Base-by-base conservation (phyloP, 2,888 invertebrate genomes). In the Seladonia tumulorum region DNA sequence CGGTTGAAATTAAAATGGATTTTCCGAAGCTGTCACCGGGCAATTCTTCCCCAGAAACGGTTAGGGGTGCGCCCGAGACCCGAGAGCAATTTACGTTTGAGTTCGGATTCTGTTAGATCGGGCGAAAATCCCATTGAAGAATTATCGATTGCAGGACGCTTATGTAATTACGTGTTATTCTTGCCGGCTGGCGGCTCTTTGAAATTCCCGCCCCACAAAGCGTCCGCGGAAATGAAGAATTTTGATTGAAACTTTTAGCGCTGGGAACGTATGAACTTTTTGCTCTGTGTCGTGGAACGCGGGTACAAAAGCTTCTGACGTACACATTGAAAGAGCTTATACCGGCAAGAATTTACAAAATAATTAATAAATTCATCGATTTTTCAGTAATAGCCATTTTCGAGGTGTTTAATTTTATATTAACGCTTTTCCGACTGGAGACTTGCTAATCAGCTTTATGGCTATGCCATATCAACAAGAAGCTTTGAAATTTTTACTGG, bases 161-260 rank as follows among this genome's bases (percentile, higher is more conserved):
- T 25, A 4, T 66, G 66, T 53, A 81, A 81, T 81, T 79, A 79
- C 49, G 29, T 66, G 66, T 66, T 79, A 53, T 53, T 53, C 53
- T 53, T 22, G 22, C 53, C 22, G 22, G 22, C 49, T 22, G 8
- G 22, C 2, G 8, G 5, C 5, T 42, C 29, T 73, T 66, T 73
- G 53, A 29, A 45, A 53, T n/a, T 18, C 25, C 22, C 18, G 39
- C 1, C 3, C 29, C 25, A 25, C 66, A 12, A 73, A 35, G 45
- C 63, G 53, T 7, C 29, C 22, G 18, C 5, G 22, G 12, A 16
- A 49, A 53, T 12, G 79, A 73, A 66, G 39, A 66, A 82, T 79
- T 35, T 63, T 73, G 29, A 72, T 42, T 47, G 18, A n/a, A 60
- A 47, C 60, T 47, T 53, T 53, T 57, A 29, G 8, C 35, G 18